Evolutionary conservation across 2,888 invertebrate species (phyloP).

Genomic region (Dastarcus helophoroides): DNA sequence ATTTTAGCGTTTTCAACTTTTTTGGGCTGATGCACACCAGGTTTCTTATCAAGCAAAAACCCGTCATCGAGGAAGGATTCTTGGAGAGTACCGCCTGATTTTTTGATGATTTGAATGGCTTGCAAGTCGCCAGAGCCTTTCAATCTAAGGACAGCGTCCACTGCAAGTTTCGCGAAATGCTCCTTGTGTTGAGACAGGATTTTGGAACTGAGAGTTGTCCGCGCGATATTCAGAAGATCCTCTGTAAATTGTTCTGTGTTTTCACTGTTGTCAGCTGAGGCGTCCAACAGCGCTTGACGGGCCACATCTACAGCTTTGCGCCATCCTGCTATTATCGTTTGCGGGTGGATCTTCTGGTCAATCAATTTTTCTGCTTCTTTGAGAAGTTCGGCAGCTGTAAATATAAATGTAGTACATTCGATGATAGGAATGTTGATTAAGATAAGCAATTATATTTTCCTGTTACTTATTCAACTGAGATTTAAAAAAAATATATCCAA

Average conservation of each 20-base stretch:
- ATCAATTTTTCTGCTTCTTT: constrained; percentile 92
- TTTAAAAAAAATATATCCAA: too few relatives aligned
- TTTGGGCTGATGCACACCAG: constrained; percentile 96
- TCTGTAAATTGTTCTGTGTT: constrained; percentile 67
- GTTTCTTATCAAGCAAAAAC: constrained; percentile 92
- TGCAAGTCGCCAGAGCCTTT: constrained; percentile 87
- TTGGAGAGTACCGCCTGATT: constrained; percentile 81
- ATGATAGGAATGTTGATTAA: too few relatives aligned
- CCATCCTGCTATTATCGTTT: constrained; percentile 96
- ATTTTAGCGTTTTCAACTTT: constrained; percentile 91
- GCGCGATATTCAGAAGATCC: constrained; percentile 92
- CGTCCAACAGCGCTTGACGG: constrained; percentile 63
- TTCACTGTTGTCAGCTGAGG: constrained; percentile 72
- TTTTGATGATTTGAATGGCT: constrained; percentile 97
- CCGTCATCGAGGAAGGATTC: constrained; percentile 95
- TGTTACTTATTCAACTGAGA: too few relatives aligned
- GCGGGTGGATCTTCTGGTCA: constrained; percentile 92
- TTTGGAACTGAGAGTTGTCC: constrained; percentile 96
- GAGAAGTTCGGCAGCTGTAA: constrained; percentile 78
- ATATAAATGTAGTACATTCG: constrained; percentile 7
- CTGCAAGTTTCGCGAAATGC: constrained; percentile 87
- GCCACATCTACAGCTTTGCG: constrained; percentile 79
- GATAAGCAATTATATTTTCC: too few relatives aligned
- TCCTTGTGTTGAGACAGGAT: constrained; percentile 96
- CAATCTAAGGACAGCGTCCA: constrained; percentile 87